Conservation (phyloP, 1,140 invertebrate species). For the Meloidogyne floridensis region DNA sequence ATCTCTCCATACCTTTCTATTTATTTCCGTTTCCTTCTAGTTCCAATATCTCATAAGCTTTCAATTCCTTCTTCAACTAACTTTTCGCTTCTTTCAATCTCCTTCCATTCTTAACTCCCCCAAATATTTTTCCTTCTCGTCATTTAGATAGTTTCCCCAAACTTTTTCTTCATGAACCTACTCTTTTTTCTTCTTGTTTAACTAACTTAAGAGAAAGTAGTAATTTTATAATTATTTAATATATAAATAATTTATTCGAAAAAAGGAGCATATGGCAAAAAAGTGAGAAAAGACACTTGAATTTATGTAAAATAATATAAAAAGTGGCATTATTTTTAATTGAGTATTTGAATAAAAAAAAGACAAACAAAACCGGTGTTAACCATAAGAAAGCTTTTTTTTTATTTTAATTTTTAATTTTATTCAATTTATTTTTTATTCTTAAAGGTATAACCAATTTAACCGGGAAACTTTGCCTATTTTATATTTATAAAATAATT, state of each 20-base stretch:
- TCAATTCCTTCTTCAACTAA: not conserved
- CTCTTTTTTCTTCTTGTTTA: not conserved
- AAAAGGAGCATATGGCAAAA: conserved; percentile 6
- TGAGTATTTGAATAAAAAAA: not conserved
- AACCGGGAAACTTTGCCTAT: not conserved
- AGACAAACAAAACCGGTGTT: not conserved
- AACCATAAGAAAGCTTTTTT: not conserved
- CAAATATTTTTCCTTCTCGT: too few species aligned
- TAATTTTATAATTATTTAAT: not conserved
- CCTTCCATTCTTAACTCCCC: too few species aligned
- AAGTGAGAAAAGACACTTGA: not conserved
- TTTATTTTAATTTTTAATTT: not conserved
- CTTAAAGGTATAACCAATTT: not conserved
- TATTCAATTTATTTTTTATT: not conserved
- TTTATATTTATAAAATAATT: not conserved
- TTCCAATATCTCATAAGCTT: not conserved
- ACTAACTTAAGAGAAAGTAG: not conserved
- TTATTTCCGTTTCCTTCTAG: not conserved
- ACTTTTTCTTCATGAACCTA: too few species aligned
- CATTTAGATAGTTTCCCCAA: too few species aligned
- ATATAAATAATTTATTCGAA: not conserved
- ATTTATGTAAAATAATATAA: too few species aligned
- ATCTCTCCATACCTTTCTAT: not conserved
- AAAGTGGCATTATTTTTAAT: conserved; percentile 8
- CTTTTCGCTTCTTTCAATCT: not conserved